Evolutionary conservation across 30 jellyfish, hydroid and myxozoan species (phyloP), one percentile per base, ranked within the genome.

Genomic region (Rhopilema esculentum): DNA sequence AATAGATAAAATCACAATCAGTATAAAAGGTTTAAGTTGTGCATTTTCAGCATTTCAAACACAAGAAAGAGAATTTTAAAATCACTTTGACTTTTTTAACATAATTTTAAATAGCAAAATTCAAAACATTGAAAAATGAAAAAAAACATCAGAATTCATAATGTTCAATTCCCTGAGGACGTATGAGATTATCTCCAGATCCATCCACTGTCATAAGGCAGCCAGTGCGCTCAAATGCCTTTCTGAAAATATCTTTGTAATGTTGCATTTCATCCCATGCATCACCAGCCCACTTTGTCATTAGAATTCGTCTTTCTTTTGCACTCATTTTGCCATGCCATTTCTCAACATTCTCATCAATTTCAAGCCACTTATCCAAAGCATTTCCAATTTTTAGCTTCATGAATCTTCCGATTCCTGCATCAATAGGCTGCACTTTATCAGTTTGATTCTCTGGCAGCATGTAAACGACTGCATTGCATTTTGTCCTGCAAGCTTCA

Each of bases 271-370:
- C n/a, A n/a, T n/a, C n/a, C n/a, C n/a, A n/a, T n/a, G n/a, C 85
- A 29, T 82, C 93, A 28, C 93, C 87, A 27, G 87, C 63, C 79
- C 80, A 84, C 85, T 52, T 84, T 69, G 86, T 84, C 93, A 69
- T 84, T 20, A 84, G 78, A 22, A 53, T 71, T 16, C 80, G 40
- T 29, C 93, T 33, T 63, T 72, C 80, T 24, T 40, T 71, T 49
- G 87, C 86, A 33, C 67, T 24, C 61, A 84, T 69, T 48, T 84
- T 49, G 49, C 69, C 93, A 52, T 69, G 91, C 75, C 91, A 82
- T 66, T 66, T 66, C 33, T 50, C 85, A 49, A 82, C 57, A 51
- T 49, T 28, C 20, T 82, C 85, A 40, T 82, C 73, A 71, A 49
- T 57, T 49, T 82, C 91, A 33, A 82, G 91, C 91, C 84, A 82